These are phyloP conservation scores for Acestrorhynchus altus DNA, from an alignment of 2,797 vertebrate species.

Conservation along the genomic window DNA sequence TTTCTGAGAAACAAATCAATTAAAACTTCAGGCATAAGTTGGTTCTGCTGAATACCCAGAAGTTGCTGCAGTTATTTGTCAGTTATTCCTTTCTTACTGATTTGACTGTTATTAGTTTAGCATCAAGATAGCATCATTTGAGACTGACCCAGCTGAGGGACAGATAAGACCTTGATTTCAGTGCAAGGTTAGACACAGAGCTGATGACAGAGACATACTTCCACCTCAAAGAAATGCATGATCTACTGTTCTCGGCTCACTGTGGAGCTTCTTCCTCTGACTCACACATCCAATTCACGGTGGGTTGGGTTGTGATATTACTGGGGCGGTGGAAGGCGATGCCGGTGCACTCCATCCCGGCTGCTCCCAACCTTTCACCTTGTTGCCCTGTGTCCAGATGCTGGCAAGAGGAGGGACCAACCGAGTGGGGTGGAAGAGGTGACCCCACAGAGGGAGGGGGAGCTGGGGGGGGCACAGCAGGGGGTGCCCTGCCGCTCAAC, in stretches of 20 bases:
- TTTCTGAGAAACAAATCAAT: neutral
- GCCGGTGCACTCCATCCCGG: slow-evolving; percentile 64
- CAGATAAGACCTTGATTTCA: neutral
- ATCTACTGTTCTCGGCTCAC: neutral
- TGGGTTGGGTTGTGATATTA: slow-evolving; percentile 67
- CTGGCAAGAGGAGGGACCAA: slow-evolving; percentile 84
- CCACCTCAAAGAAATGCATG: neutral
- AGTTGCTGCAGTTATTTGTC: neutral
- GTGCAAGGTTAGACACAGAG: too few species aligned
- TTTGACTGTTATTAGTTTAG: neutral
- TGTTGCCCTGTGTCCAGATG: slow-evolving; percentile 87
- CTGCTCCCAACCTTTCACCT: slow-evolving; percentile 80
- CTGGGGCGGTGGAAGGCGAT: slow-evolving; percentile 69
- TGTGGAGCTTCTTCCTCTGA: neutral
- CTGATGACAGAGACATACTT: neutral
- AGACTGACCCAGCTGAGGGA: neutral
- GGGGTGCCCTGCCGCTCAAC: slow-evolving; percentile 85
- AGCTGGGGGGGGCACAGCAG: slow-evolving; percentile 83
- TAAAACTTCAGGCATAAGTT: neutral
- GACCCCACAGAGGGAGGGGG: slow-evolving; percentile 84
- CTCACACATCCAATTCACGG: neutral
- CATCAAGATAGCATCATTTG: neutral
- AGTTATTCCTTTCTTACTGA: neutral
- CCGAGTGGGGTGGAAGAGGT: slow-evolving; percentile 81
- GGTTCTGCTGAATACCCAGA: neutral